Base-by-base conservation (phyloP, 2,888 invertebrate genomes). In the Spatulosminthurus flaviceps region DNA sequence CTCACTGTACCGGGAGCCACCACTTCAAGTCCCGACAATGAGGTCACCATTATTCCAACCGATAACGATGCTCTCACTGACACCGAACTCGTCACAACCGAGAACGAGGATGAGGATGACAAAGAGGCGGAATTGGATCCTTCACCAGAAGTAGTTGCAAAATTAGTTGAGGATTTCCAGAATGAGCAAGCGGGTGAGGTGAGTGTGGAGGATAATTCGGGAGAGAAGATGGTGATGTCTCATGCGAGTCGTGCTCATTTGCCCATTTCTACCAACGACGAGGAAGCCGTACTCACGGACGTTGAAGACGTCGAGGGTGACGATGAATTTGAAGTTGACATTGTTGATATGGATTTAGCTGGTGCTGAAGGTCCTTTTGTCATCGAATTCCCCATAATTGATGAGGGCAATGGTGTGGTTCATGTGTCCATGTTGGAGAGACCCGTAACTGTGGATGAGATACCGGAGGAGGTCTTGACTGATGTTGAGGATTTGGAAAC, bases 401-500 rank as follows among this genome's bases (percentile, higher is more conserved):
- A 80, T 4, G 71, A 61, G 0, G 73, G 72, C 0, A 77, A 72
- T 61, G 77, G 41, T 19, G 22, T 70, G 16, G 70, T 70, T 21
- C 11, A 24, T 24, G 22, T 79, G 43, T 64, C 26, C 5, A 67
- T 11, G 26, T 5, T n/a, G 34, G 70, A 69, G 28, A 60, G n/a
- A 51, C 81, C 83, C 11, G 82, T 81, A 19, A 75, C 71, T 13
- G 79, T 81, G 13, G 83, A 80, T 29, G n/a, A 87, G 29, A 89
- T 89, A 86, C 89, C 89, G 11, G 86, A 89, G 41, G 89, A 89
- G 84, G 88, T 87, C n/a, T 88, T 89, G 0, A 87, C 88, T 74
- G 88, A 89, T 85, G 89, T 90, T 29, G 88, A 89, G 81, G 87
- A 88, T 67, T 89, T 90, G 84, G 88, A 90, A 0, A 88, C 88